phyloP scores from a whole-genome alignment of 2,113 vertebrate genomes.

The Nycticorax nycticorax region DNA sequence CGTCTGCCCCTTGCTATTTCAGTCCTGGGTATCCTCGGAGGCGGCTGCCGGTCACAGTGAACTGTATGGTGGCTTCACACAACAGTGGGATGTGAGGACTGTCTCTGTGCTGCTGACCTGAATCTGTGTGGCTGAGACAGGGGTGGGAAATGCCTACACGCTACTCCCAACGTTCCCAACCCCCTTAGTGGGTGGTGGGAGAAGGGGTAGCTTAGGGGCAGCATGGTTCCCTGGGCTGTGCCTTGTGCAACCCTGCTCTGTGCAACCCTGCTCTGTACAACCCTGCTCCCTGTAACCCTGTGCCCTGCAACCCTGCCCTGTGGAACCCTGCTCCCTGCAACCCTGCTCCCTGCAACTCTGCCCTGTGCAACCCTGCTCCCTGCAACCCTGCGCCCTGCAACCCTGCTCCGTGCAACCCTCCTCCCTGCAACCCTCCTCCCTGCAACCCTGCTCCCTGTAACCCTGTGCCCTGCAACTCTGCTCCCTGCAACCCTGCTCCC shows the following conservation, averaged over 20 bases:
- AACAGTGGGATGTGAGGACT: background rate
- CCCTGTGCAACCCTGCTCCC: background rate
- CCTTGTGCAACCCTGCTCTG: background rate
- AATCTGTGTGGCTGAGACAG: background rate
- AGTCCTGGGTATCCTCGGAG: background rate
- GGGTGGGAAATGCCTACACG: background rate
- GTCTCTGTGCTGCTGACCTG: background rate
- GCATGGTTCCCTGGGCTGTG: background rate
- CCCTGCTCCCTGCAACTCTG: too few species aligned
- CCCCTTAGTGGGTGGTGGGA: background rate
- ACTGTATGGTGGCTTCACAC: background rate
- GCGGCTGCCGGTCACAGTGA: fast-evolving
- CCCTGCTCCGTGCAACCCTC: too few species aligned
- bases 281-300: too few species aligned
- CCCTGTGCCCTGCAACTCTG: too few species aligned
- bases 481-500: too few species aligned
- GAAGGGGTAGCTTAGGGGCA: background rate
- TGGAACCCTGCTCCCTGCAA: too few species aligned
- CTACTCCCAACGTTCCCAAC: background rate
- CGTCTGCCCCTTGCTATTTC: background rate
- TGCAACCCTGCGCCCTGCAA: too few species aligned
- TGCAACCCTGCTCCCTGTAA: background rate
- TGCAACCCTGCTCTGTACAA: background rate
- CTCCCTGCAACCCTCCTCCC: background rate
- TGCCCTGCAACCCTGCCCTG: too few species aligned